Evolutionary conservation across 2,888 invertebrate species (phyloP), one percentile per base, ranked within the genome.

Genomic region (Pachymerium ferrugineum): DNA sequence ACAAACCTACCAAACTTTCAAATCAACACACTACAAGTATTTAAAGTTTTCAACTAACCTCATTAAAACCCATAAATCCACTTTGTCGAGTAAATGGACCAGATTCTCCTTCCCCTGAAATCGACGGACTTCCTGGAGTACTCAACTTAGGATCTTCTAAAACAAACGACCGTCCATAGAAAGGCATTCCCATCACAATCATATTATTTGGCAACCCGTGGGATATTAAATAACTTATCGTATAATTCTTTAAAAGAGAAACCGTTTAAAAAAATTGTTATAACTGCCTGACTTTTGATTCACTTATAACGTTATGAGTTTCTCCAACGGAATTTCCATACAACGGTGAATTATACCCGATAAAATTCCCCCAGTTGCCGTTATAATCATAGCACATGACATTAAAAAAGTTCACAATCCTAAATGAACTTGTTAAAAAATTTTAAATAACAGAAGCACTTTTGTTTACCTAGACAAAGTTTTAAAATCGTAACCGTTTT

Each of bases 351-450:
- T 94, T 93, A 10, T 91, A 88, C 0, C 91, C 90, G 0, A 91
- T 88, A 74, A 84, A 85, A 0, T 85, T 85, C 78, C 93, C 91
- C 93, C 93, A 93, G 5, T 89, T 87, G 0, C 93, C 93, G 78
- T 93, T 92, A 81, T 93, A 94, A 82, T 94, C 94, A 81, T 94
- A 94, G 76, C 91, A 90, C 93, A 93, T 94, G 81, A 93, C 87
- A 78, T 93, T 92, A 38, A 93, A 86, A 74, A 89, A 88, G 80
- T 94, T 94, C 73, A 94, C 84, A 79, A 91, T 77, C 33, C 78
- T 78, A 47, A 19, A 72, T n/a, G n/a, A n/a, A n/a, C n/a, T n/a
- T n/a, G n/a, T n/a, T n/a, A n/a, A n/a, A n/a, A n/a, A n/a, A n/a
- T n/a, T n/a, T n/a, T n/a, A n/a, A n/a, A n/a, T 62, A 30, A 5